phyloP scores from a whole-genome alignment of 2,797 vertebrate genomes.

The Aeoliscus strigatus region DNA sequence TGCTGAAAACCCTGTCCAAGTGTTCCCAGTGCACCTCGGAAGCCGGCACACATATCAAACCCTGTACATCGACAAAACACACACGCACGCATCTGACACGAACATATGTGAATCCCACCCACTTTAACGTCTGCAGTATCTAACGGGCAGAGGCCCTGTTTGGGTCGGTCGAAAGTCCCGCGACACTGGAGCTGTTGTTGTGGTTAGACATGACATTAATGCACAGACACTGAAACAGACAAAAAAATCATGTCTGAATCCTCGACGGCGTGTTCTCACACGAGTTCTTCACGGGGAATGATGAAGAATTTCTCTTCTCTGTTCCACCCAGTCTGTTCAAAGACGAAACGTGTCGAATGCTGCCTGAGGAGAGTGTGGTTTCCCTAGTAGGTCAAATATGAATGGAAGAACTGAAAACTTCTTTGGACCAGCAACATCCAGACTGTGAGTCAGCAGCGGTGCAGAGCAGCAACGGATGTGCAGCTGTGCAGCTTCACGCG shows the following conservation, averaged over 20 bases:
- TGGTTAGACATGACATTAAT: too few relatives aligned
- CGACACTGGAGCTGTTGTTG: too few relatives aligned
- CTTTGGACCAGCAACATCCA: slow-evolving; percentile 18
- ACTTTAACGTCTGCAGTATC: slow-evolving; percentile 31
- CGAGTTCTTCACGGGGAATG: too few relatives aligned
- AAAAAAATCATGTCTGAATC: too few relatives aligned
- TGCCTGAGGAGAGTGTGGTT: slow-evolving; percentile 27
- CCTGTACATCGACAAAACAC: slow-evolving; percentile 13
- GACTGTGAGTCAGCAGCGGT: slow-evolving; percentile 53
- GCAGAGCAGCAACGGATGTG: slow-evolving; percentile 6
- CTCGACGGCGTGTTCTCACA: too few relatives aligned
- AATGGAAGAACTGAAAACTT: slow-evolving; percentile 49
- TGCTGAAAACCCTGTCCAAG: too few relatives aligned
- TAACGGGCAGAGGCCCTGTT: slow-evolving; percentile 30
- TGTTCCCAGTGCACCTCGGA: too few relatives aligned
- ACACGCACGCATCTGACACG: slow-evolving; percentile 29
- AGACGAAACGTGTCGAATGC: slow-evolving; percentile 22
- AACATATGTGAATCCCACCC: slow-evolving; percentile 52
- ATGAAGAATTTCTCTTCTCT: too few relatives aligned
- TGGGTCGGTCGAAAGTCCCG: slow-evolving; percentile 1
- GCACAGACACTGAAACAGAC: too few relatives aligned
- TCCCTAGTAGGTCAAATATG: slow-evolving; percentile 48
- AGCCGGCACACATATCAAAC: slow-evolving; percentile 56
- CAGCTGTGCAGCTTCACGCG: slow-evolving; percentile 12
- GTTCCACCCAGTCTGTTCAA: too few relatives aligned